Evolutionary conservation across 1,140 invertebrate genomes (phyloP).

Genomic region (Drosophila bocki): DNA sequence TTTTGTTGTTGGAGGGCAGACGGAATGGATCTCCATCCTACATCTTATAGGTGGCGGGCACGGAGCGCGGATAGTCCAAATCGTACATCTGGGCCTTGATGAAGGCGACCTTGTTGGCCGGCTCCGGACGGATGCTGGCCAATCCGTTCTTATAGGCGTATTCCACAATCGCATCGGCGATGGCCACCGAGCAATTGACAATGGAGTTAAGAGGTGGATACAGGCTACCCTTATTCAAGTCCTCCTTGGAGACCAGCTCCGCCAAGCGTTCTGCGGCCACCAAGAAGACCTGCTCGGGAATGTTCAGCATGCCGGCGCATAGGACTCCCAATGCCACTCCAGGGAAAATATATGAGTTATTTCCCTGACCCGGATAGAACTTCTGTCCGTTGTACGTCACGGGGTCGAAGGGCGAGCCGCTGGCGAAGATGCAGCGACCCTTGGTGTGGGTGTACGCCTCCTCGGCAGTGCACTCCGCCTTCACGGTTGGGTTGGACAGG

Average conservation of each 20-base stretch:
- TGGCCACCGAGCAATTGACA: slow-evolving; percentile 93
- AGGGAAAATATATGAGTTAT: slow-evolving; percentile 99
- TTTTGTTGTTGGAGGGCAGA: slow-evolving; percentile 12
- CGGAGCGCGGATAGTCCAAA: slow-evolving; percentile 88
- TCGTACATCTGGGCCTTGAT: slow-evolving; percentile 94
- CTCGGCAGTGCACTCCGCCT: slow-evolving; percentile 99
- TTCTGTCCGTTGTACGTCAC: slow-evolving; percentile 92
- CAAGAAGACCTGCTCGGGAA: slow-evolving; percentile 95
- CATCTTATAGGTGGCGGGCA: slow-evolving; percentile 86
- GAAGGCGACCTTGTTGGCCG: slow-evolving; percentile 90
- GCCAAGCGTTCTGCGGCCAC: slow-evolving; percentile 94
- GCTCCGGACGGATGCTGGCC: slow-evolving; percentile 92
- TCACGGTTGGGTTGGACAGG: slow-evolving; percentile 97
- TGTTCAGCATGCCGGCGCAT: slow-evolving; percentile 92
- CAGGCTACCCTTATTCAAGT: slow-evolving; percentile 94
- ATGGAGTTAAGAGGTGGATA: slow-evolving; percentile 97
- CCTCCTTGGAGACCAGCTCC: slow-evolving; percentile 92
- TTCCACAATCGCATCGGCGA: slow-evolving; percentile 93
- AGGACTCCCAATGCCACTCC: slow-evolving; percentile 95
- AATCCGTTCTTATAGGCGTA: slow-evolving; percentile 95
- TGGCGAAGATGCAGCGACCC: slow-evolving; percentile 92
- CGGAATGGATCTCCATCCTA: slow-evolving; percentile 59
- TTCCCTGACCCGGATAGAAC: slow-evolving; percentile 95
- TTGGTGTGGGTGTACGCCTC: slow-evolving; percentile 94
- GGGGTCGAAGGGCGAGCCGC: slow-evolving; percentile 95